phyloP scores from a whole-genome alignment of 2,113 vertebrate species.

The Microcebus griseorufus region DNA sequence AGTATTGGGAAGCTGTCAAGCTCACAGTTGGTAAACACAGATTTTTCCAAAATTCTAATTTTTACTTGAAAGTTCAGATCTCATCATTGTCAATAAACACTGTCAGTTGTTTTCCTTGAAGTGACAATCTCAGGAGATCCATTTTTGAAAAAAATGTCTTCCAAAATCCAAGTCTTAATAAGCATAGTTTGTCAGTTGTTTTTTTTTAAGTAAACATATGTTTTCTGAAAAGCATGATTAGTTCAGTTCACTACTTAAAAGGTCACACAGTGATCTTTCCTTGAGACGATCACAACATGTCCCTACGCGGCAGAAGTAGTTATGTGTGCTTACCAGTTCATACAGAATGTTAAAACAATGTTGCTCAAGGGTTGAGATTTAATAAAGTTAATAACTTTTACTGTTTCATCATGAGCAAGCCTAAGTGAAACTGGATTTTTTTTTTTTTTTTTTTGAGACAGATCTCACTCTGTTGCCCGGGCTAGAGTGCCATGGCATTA shows the following conservation, averaged over 20 bases:
- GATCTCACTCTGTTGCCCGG: no score
- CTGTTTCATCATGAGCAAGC: neutral
- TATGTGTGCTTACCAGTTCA: neutral
- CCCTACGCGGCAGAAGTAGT: rapidly evolving
- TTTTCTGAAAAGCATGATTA: constrained; percentile 13
- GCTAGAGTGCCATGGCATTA: no score
- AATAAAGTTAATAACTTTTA: neutral
- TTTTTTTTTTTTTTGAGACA: no score
- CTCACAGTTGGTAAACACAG: neutral
- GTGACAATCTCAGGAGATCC: neutral
- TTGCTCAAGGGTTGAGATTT: neutral
- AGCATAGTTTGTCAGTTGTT: neutral
- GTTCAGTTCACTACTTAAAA: neutral
- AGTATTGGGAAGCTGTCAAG: neutral
- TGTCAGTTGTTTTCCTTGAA: neutral
- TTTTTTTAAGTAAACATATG: constrained; percentile 6
- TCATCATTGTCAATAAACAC: neutral
- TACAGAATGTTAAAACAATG: neutral
- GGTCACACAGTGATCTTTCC: neutral
- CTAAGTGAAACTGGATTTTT: neutral
- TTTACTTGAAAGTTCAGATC: neutral
- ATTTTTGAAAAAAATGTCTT: constrained; percentile 42
- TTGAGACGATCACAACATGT: neutral
- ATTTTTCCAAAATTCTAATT: neutral
- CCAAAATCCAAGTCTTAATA: neutral